A percentile compares a stretch with the other conserved stretches of the same genome.
Conservation (phyloP, 2,888 invertebrate genomes). For the Poecilus cupreus region DNA sequence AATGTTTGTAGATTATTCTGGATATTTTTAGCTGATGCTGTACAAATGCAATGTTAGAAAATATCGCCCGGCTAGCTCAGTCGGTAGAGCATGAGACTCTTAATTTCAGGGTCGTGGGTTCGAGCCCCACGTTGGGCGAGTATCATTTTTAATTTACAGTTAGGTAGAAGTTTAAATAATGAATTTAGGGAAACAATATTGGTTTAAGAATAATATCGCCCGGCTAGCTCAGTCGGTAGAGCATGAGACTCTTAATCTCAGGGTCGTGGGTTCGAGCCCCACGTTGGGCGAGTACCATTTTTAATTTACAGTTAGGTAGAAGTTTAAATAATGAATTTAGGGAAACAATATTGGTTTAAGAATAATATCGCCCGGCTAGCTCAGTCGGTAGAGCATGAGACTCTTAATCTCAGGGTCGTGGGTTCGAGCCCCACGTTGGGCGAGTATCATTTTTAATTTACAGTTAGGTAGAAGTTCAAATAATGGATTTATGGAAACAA, state of each 20-base stretch:
- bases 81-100: conserved; percentile 75
- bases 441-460: conserved; percentile 60
- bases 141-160: too few species aligned
- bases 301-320: too few species aligned
- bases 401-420: conserved; percentile 81
- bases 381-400: conserved; percentile 73
- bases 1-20: too few species aligned
- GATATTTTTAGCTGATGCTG: too few species aligned
- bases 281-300: conserved; percentile 74
- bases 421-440: conserved; percentile 81
- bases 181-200: too few species aligned
- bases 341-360: too few species aligned
- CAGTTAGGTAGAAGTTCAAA: too few species aligned
- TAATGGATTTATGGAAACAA: too few species aligned
- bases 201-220: conserved; percentile 55
- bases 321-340: too few species aligned
- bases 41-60: too few species aligned
- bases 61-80: conserved; percentile 68
- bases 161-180: too few species aligned
- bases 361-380: conserved; percentile 66
- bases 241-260: conserved; percentile 79
- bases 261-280: conserved; percentile 81
- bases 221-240: conserved; percentile 70
- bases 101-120: conserved; percentile 81
- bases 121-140: conserved; percentile 79